These are phyloP conservation scores for Corythornis leucogaster DNA, from an alignment of 2,797 vertebrate genomes.

Conservation along the genomic window DNA sequence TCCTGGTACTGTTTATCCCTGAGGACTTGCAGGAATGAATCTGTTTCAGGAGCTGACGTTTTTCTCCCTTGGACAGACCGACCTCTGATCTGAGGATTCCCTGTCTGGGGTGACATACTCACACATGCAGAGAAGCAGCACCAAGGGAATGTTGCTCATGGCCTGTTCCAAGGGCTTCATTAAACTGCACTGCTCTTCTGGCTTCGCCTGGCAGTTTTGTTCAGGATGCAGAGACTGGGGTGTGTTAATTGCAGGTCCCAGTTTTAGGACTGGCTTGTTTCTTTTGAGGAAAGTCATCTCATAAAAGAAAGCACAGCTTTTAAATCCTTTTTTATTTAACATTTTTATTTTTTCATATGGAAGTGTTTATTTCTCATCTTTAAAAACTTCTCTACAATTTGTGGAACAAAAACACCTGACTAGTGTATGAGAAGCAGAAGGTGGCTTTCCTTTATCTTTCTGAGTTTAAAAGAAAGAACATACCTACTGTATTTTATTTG, in stretches of 20 bases:
- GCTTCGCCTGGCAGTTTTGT: slow-evolving; percentile 5
- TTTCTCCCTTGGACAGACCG: slow-evolving; percentile 27
- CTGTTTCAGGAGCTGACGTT: slow-evolving; percentile 22
- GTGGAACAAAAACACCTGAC: neutral
- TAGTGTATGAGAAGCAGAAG: neutral
- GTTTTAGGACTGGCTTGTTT: neutral
- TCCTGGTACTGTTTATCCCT: slow-evolving; percentile 48
- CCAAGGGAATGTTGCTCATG: slow-evolving; percentile 19
- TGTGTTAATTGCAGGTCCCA: neutral
- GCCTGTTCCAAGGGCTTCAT: slow-evolving; percentile 14
- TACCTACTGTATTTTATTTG: neutral
- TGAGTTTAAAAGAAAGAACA: neutral
- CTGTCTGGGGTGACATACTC: slow-evolving; percentile 35
- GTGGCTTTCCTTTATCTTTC: neutral
- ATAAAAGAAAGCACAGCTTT: neutral
- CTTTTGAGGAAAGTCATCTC: neutral
- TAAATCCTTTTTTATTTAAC: neutral
- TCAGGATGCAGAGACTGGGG: neutral
- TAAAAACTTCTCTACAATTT: neutral
- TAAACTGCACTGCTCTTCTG: slow-evolving; percentile 1
- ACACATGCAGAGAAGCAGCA: neutral
- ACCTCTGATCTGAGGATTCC: slow-evolving; percentile 49
- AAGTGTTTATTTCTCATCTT: neutral
- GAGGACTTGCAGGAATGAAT: slow-evolving; percentile 55
- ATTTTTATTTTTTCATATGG: neutral